Evolutionary conservation across 2,888 invertebrate genomes (phyloP).

Genomic region (Lagria hirta): DNA sequence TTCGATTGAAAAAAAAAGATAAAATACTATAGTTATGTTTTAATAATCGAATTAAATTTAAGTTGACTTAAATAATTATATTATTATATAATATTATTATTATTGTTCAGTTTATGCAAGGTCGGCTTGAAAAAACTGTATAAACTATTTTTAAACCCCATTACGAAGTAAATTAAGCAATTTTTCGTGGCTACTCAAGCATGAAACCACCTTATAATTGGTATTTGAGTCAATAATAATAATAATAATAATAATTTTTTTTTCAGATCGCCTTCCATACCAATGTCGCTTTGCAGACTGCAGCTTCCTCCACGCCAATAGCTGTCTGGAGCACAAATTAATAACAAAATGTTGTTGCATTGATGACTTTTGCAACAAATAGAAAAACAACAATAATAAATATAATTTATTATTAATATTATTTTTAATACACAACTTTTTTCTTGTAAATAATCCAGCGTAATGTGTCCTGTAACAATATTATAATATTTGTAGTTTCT

Average conservation of each 20-base stretch:
- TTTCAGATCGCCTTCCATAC: slow-evolving; percentile 59
- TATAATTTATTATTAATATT: slow-evolving; percentile 23
- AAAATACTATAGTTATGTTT: too few species aligned
- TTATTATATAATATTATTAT: too few species aligned
- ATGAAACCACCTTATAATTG: too few species aligned
- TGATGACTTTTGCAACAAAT: slow-evolving; percentile 22
- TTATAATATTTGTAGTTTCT: neutral
- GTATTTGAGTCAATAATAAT: too few species aligned
- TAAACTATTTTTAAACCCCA: too few species aligned
- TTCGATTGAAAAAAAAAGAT: too few species aligned
- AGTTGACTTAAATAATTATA: too few species aligned
- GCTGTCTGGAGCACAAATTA: slow-evolving; percentile 70
- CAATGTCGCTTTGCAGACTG: slow-evolving; percentile 71
- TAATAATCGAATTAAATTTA: too few species aligned
- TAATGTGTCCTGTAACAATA: slow-evolving; percentile 13
- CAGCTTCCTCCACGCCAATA: slow-evolving; percentile 72
- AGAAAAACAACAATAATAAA: slow-evolving; percentile 13
- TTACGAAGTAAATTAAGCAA: too few species aligned
- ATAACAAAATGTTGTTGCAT: slow-evolving; percentile 74
- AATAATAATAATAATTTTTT: slow-evolving; percentile 19
- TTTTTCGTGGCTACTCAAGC: too few species aligned
- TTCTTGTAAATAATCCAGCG: slow-evolving; percentile 17
- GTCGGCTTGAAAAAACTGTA: too few species aligned
- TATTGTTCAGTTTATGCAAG: too few species aligned
- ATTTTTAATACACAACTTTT: slow-evolving; percentile 17